Percentiles rank a stretch among this genome's conserved stretches.
Evolutionary conservation across 2,113 vertebrate species (phyloP).

Genomic region (Dipodomys stephensi): DNA sequence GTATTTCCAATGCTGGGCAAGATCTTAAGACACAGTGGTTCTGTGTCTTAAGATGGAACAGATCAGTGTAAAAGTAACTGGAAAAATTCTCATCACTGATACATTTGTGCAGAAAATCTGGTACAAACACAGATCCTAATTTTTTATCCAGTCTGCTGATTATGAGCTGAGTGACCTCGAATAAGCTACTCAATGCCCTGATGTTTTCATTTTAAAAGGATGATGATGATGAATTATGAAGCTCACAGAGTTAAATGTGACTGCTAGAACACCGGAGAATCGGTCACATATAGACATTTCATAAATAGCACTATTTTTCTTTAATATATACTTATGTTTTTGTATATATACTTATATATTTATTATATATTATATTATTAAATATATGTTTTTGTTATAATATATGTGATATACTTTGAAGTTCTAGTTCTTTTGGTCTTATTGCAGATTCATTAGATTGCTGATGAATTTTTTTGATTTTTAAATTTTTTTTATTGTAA

Average conservation of each 20-base stretch:
- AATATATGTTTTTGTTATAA: no score
- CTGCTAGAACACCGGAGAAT: slow-evolving; percentile 1
- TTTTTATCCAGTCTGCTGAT: neutral
- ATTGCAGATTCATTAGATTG: neutral
- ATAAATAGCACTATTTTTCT: neutral
- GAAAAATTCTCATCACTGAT: neutral
- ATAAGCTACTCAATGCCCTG: neutral
- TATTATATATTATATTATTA: no score
- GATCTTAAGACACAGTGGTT: neutral
- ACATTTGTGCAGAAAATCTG: neutral
- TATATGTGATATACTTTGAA: neutral
- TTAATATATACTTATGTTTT: neutral
- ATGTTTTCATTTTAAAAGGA: neutral
- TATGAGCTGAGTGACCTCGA: neutral
- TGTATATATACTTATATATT: no score
- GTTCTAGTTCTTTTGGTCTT: neutral
- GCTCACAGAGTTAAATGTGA: neutral
- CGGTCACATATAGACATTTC: neutral
- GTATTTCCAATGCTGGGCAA: neutral
- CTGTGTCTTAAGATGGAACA: slow-evolving; percentile 9
- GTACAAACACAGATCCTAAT: neutral
- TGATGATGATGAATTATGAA: neutral
- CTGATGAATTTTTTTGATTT: neutral
- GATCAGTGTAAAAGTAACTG: slow-evolving; percentile 33
- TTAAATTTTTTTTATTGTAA: no score